Evolutionary conservation across 2,888 invertebrate genomes (phyloP).

Genomic region (Pseudococcus jackbeardsleyi): DNA sequence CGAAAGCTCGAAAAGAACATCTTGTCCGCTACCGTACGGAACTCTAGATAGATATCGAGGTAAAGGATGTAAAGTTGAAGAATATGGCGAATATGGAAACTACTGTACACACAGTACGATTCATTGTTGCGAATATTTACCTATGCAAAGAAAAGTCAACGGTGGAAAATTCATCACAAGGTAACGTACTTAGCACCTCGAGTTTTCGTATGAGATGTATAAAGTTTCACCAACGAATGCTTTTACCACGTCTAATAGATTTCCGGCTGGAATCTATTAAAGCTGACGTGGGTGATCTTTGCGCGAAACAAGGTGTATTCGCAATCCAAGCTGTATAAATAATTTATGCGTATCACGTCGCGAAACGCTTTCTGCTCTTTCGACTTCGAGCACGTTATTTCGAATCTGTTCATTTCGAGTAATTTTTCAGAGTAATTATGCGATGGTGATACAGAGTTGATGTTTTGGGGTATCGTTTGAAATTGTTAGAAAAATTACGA

Average conservation of each 20-base stretch:
- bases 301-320: neutral
- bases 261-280: constrained; percentile 35
- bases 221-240: constrained; percentile 17
- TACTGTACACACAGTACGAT: neutral
- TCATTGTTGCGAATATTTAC: neutral
- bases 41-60: no score
- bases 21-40: no score
- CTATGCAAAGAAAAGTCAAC: neutral
- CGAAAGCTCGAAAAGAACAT: no score
- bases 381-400: neutral
- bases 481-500: no score
- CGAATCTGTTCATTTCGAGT: neutral
- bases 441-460: no score
- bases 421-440: neutral
- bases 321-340: constrained; percentile 19
- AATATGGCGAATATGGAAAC: no score
- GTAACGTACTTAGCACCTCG: constrained; percentile 21
- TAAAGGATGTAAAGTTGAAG: no score
- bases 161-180: constrained; percentile 16
- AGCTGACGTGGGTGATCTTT: constrained; percentile 7
- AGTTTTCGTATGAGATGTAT: neutral
- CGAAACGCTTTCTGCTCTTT: constrained; percentile 49
- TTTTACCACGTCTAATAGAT: constrained; percentile 34
- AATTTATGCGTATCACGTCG: constrained; percentile 51
- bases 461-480: no score